phyloP scores from a whole-genome alignment of 2,113 vertebrate genomes.

The Psilopsiagon aurifrons region DNA sequence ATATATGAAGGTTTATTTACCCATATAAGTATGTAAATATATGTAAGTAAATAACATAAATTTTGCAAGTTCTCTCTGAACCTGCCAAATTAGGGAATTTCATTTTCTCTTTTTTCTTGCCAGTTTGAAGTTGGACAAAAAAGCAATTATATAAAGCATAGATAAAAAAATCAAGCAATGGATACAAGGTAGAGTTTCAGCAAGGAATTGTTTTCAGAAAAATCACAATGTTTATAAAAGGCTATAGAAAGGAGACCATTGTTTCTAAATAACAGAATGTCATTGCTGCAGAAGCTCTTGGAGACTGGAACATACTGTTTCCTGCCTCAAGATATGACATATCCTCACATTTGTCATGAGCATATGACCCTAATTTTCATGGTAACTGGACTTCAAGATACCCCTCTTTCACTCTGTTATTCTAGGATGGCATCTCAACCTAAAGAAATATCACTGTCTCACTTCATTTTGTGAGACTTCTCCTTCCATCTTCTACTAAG shows the following conservation, averaged over 20 bases:
- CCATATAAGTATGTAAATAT: not conserved
- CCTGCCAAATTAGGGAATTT: not conserved
- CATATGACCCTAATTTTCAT: not conserved
- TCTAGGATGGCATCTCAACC: not conserved
- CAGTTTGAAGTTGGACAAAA: not conserved
- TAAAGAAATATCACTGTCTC: not conserved
- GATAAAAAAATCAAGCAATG: not conserved
- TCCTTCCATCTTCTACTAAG: not conserved
- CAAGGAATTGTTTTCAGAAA: not conserved
- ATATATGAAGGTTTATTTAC: not conserved
- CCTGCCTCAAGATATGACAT: not conserved
- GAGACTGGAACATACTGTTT: not conserved
- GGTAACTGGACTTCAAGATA: not conserved
- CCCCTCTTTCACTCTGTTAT: not conserved
- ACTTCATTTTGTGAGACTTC: not conserved
- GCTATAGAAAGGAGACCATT: not conserved
- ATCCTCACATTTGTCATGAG: not conserved
- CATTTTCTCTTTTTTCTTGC: not conserved
- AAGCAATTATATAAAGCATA: not conserved
- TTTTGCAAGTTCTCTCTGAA: not conserved
- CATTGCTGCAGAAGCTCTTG: not conserved
- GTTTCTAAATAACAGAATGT: not conserved
- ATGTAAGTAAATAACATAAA: not conserved
- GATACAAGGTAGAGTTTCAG: not conserved
- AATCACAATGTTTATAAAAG: not conserved